Conservation (phyloP, 2,113 vertebrate species). For the Stigmatopora argus region DNA sequence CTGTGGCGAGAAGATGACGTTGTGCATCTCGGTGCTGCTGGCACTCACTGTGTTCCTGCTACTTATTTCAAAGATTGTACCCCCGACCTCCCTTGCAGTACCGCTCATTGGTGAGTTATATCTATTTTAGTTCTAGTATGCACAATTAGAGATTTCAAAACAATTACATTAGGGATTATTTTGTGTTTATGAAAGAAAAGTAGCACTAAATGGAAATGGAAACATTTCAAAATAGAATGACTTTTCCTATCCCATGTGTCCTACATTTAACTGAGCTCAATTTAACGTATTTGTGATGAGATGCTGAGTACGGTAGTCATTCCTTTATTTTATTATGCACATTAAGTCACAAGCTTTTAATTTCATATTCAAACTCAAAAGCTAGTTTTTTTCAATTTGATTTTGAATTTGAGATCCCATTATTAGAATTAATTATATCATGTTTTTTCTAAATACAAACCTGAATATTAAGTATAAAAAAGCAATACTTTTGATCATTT, state of each 20-base stretch:
- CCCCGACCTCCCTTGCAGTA: conserved; percentile 75
- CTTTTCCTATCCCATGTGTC: not conserved
- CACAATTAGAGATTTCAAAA: not conserved
- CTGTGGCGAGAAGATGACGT: conserved; percentile 76
- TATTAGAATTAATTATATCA: no score
- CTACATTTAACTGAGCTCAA: not conserved
- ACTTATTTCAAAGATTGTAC: conserved; percentile 79
- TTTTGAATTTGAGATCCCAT: not conserved
- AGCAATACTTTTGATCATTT: not conserved
- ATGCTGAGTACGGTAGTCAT: not conserved
- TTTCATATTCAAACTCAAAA: not conserved
- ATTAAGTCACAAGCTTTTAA: no score
- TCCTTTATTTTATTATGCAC: no score
- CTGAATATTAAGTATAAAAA: not conserved
- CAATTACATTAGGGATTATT: not conserved
- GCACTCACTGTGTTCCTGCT: conserved; percentile 78
- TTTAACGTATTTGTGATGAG: not conserved
- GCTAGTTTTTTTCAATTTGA: no score
- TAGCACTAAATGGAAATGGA: not conserved
- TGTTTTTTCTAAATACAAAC: not conserved
- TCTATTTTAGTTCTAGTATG: not conserved
- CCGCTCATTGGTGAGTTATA: conserved; percentile 70
- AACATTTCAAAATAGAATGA: not conserved
- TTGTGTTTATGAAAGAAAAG: not conserved
- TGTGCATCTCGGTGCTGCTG: conserved; percentile 76